A percentile compares a stretch with the other conserved stretches of the same genome.
phyloP scores from a whole-genome alignment of 2,113 vertebrate species.

The Eulemur rufifrons region DNA sequence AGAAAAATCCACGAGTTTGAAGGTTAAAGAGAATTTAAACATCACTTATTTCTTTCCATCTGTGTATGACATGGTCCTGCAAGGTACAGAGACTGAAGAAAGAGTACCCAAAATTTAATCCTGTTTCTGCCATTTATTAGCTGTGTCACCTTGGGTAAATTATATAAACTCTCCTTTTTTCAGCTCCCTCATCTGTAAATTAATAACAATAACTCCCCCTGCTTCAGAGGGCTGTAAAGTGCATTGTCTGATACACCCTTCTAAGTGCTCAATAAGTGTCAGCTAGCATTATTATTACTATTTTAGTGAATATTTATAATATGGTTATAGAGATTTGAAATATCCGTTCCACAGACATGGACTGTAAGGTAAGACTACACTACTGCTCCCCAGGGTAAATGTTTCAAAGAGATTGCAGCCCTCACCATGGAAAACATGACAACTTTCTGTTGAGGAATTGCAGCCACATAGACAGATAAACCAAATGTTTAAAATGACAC shows the following conservation, averaged over 20 bases:
- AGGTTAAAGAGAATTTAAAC: background rate
- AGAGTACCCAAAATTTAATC: background rate
- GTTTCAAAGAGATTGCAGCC: background rate
- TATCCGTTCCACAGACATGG: background rate
- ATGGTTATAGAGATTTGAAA: background rate
- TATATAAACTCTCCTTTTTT: background rate
- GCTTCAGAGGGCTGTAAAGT: background rate
- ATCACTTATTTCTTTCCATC: background rate
- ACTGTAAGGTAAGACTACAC: background rate
- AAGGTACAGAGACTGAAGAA: background rate
- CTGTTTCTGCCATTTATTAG: background rate
- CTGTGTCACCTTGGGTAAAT: background rate
- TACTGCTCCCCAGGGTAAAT: background rate
- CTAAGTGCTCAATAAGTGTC: background rate
- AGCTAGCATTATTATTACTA: background rate
- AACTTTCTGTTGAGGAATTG: background rate
- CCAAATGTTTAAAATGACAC: background rate
- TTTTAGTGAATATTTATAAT: background rate
- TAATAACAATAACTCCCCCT: background rate
- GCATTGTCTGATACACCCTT: background rate
- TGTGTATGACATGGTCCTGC: background rate
- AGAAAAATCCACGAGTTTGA: background rate
- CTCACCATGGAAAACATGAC: background rate
- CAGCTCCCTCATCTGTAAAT: background rate
- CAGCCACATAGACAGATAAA: background rate